Evolutionary conservation across 2,113 vertebrate species (phyloP).

Genomic region (Erpornis zantholeuca): DNA sequence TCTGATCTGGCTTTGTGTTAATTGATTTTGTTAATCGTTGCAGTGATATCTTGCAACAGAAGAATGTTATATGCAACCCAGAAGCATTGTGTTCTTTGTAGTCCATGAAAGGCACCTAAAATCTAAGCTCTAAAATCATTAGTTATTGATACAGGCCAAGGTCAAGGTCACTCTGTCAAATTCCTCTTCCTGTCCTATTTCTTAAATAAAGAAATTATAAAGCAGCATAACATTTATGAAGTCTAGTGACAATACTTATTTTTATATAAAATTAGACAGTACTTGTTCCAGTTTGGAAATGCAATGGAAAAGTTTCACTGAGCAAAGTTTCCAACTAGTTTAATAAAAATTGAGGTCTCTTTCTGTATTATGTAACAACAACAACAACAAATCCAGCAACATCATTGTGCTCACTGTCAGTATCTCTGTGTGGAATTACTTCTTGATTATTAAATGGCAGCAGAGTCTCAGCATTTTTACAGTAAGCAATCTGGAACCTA

Average conservation of each 20-base stretch:
- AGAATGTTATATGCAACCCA: background rate
- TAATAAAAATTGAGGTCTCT: background rate
- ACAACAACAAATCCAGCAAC: background rate
- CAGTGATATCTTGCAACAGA: accelerated
- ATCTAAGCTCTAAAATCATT: background rate
- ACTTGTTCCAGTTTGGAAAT: background rate
- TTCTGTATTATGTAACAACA: background rate
- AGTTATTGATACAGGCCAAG: background rate
- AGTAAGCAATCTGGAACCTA: background rate
- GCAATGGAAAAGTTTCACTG: background rate
- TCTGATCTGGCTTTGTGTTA: background rate
- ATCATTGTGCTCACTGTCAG: background rate
- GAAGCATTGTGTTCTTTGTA: background rate
- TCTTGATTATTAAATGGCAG: background rate
- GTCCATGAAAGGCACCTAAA: background rate
- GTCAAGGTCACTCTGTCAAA: background rate
- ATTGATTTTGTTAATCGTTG: background rate
- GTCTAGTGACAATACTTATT: background rate
- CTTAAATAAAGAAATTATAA: background rate
- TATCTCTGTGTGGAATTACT: background rate
- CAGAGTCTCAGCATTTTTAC: background rate
- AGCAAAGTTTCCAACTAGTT: background rate
- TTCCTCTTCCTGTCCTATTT: background rate
- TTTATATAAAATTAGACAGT: background rate
- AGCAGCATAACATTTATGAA: background rate